These are phyloP conservation scores for Hippocampus abdominalis DNA, from an alignment of 2,113 vertebrate genomes.

Conservation along the genomic window DNA sequence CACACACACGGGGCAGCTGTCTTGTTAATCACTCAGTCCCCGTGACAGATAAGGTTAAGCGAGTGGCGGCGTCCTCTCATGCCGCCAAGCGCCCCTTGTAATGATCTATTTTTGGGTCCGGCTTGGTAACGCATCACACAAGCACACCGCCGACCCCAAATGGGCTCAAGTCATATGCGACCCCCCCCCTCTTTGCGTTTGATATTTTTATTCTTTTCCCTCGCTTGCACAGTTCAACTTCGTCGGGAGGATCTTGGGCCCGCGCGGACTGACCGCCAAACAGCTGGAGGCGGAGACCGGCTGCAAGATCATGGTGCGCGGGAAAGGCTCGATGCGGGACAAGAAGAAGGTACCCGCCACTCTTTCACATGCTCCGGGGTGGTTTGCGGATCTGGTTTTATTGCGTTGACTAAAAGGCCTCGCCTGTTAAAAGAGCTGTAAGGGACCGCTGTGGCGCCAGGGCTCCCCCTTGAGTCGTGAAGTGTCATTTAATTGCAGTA, in stretches of 20 bases:
- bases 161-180: not conserved
- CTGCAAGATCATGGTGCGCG: conserved; percentile 99
- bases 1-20: conserved; percentile 53
- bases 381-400: not conserved
- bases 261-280: conserved; percentile 95
- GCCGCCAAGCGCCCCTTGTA: conserved; percentile 56
- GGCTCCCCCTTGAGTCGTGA: not conserved
- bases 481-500: not conserved
- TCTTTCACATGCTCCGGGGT: not conserved
- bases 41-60: conserved; percentile 86
- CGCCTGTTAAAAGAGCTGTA: not conserved
- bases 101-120: conserved; percentile 64
- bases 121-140: conserved; percentile 39
- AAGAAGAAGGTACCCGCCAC: conserved; percentile 88
- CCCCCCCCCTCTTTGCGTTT: conserved; percentile 5
- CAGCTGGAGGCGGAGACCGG: conserved; percentile 98
- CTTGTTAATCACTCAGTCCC: conserved; percentile 77
- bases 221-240: conserved; percentile 86
- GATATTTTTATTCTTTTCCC: not conserved
- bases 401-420: not conserved
- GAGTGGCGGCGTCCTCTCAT: conserved; percentile 61
- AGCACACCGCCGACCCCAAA: conserved; percentile 30
- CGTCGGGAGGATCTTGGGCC: conserved; percentile 97
- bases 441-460: not conserved
- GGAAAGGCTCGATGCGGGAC: conserved; percentile 98